Base-by-base conservation (phyloP, 2,888 invertebrate genomes). In the Parascotia fuliginaria region DNA sequence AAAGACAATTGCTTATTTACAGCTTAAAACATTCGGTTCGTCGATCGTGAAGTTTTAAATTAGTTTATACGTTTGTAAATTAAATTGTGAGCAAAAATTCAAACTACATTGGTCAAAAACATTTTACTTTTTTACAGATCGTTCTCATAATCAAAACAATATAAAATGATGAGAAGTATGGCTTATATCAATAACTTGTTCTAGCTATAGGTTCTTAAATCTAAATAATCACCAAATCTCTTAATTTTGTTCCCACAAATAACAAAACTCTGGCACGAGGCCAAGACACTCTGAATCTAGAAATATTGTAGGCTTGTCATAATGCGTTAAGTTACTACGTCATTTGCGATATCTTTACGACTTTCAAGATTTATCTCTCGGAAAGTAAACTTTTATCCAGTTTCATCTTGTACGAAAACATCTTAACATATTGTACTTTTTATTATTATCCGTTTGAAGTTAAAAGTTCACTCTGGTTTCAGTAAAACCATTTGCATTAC, bases 321-420 rank as follows among this genome's bases (percentile, higher is more conserved):
- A 42, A 36, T 36, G 6, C 14, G 36, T 15, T 27, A 43, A 43
- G 29, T 43, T 28, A 28, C 37, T 28, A 42, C 24, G 13, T 43
- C 29, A 43, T 43, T 43, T 43, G 29, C 4, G 27, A 43, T 3
- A 4, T 12, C 27, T 43, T 43, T 29, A 43, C 19, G 36, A 29
- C 29, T 24, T 34, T 2, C 5, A 32, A 13, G 42, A 33, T 33
- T 33, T 22, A 33, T 33, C 9, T 42, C 14, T n/a, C 9, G 24
- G 14, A 27, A 24, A 1, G 27, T 14, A 27, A 24, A 42, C 22
- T 40, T 29, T 40, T 40, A 40, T 38, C 12, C n/a, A n/a, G n/a
- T n/a, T n/a, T n/a, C n/a, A 12, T 24, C 24, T 12, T 22, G 28
- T 9, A 4, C 9, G 28, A 28, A 16, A 38, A 13, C 13, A 22